These are phyloP conservation scores for Nycticebus coucang DNA, from an alignment of 2,113 vertebrate species.

Conservation along the genomic window DNA sequence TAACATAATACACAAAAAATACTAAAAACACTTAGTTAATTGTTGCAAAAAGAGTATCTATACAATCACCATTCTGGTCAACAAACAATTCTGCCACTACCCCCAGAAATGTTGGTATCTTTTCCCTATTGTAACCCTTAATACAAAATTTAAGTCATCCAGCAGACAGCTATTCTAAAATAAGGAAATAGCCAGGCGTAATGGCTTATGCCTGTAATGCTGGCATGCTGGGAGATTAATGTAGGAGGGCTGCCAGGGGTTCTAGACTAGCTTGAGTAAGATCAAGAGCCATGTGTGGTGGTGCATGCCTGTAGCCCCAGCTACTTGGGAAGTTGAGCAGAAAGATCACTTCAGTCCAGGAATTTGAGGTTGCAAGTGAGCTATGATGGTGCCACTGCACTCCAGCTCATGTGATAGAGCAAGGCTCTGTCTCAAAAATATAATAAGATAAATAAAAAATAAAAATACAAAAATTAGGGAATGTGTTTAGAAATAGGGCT, in stretches of 20 bases:
- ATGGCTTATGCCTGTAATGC: too few species aligned
- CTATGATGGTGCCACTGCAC: too few species aligned
- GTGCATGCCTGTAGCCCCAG: too few species aligned
- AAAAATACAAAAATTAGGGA: not conserved
- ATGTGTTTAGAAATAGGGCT: constrained; percentile 20
- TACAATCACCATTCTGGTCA: not conserved
- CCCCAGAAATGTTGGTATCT: not conserved
- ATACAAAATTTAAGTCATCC: not conserved
- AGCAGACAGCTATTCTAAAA: not conserved
- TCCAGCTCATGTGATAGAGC: too few species aligned
- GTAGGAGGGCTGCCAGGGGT: too few species aligned
- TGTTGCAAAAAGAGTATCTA: constrained; percentile 13
- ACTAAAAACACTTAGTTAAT: not conserved
- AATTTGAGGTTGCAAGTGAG: too few species aligned
- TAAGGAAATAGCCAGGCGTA: too few species aligned
- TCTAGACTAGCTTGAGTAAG: too few species aligned
- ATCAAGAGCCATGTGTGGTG: too few species aligned
- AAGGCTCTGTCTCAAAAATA: not conserved
- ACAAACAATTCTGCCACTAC: not conserved
- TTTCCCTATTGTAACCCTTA: not conserved
- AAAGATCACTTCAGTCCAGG: too few species aligned
- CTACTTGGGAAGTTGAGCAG: too few species aligned
- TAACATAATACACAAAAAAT: not conserved
- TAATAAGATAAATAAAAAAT: not conserved
- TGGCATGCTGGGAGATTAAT: too few species aligned